Percentiles rank a stretch among this genome's conserved stretches.
These are phyloP conservation scores for Salticus scenicus DNA, from an alignment of 2,888 invertebrate species.

Conservation along the genomic window DNA sequence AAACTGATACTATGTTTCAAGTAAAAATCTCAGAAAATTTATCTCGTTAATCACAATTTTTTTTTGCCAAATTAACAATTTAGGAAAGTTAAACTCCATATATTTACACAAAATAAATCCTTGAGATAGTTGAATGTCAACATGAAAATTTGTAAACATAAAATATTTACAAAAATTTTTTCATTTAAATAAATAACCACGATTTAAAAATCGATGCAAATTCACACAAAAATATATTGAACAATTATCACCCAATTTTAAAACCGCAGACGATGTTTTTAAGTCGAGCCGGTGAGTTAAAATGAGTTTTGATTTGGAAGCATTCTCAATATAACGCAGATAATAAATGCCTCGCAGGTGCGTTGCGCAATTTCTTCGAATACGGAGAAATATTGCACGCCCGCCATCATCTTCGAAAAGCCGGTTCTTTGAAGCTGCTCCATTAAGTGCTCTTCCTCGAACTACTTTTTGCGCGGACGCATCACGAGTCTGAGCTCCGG, in stretches of 20 bases:
- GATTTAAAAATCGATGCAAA: too few relatives aligned
- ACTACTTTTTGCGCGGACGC: constrained; percentile 54
- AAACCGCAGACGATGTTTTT: constrained; percentile 33
- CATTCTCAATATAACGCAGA: constrained; percentile 57
- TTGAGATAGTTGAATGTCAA: too few relatives aligned
- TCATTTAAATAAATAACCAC: too few relatives aligned
- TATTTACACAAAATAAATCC: too few relatives aligned
- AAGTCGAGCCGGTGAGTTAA: constrained; percentile 21
- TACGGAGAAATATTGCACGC: constrained; percentile 60
- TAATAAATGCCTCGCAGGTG: constrained; percentile 43
- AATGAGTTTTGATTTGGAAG: constrained; percentile 59
- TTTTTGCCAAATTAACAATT: too few relatives aligned
- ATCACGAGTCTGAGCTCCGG: constrained; percentile 11
- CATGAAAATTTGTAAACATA: too few relatives aligned
- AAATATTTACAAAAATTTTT: too few relatives aligned
- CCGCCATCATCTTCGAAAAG: constrained; percentile 58
- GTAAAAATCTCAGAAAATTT: too few relatives aligned
- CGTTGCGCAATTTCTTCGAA: constrained; percentile 35
- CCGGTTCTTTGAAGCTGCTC: constrained; percentile 61
- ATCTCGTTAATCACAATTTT: too few relatives aligned
- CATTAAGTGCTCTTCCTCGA: constrained; percentile 59
- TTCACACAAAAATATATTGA: neutral
- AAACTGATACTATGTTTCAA: too few relatives aligned
- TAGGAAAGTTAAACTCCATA: too few relatives aligned
- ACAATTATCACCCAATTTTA: neutral